Conservation (phyloP, 1,140 invertebrate species). For the Drosophila orena region DNA sequence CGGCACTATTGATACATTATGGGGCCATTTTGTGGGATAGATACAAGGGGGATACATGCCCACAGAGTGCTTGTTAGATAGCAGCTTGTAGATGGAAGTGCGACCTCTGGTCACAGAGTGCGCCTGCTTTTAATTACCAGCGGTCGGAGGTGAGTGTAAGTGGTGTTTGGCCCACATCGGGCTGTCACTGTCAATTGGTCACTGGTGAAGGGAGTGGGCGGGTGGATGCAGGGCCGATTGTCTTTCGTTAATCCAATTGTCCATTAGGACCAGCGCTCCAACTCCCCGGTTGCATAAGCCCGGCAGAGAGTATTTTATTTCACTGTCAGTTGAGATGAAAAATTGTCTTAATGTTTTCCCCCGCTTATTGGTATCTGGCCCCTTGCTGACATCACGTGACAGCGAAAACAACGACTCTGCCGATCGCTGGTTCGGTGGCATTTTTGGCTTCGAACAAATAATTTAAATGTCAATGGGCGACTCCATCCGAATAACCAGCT, state of each 20-base stretch:
- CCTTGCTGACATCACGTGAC: slow-evolving; percentile 72
- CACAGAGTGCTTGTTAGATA: slow-evolving; percentile 3
- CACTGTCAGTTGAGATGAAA: slow-evolving; percentile 65
- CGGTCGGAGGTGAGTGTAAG: slow-evolving; percentile 51
- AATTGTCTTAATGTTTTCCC: slow-evolving; percentile 48
- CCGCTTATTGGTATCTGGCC: slow-evolving; percentile 47
- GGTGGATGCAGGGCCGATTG: slow-evolving; percentile 3
- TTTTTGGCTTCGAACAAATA: slow-evolving; percentile 63
- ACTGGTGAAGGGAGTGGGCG: slow-evolving; percentile 7
- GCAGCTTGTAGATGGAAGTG: slow-evolving; percentile 14
- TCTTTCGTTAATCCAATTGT: slow-evolving; percentile 47
- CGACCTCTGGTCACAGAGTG: slow-evolving; percentile 56
- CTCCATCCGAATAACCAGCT: slow-evolving; percentile 30
- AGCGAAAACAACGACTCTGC: slow-evolving; percentile 31
- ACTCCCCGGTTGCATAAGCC: slow-evolving; percentile 60
- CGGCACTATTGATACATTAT: slow-evolving; percentile 75
- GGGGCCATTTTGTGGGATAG: slow-evolving; percentile 56
- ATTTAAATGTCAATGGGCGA: slow-evolving; percentile 79
- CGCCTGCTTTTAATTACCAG: slow-evolving; percentile 68
- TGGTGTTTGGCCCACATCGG: slow-evolving; percentile 45
- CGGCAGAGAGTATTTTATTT: slow-evolving; percentile 55
- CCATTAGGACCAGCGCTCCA: slow-evolving; percentile 49
- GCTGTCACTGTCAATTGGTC: slow-evolving; percentile 49
- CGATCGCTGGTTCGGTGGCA: slow-evolving; percentile 68
- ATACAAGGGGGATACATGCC: not conserved